A percentile compares a stretch with the other conserved stretches of the same genome.
Conservation (phyloP, 2,888 invertebrate species). For the Hydrotaea diabolus region DNA sequence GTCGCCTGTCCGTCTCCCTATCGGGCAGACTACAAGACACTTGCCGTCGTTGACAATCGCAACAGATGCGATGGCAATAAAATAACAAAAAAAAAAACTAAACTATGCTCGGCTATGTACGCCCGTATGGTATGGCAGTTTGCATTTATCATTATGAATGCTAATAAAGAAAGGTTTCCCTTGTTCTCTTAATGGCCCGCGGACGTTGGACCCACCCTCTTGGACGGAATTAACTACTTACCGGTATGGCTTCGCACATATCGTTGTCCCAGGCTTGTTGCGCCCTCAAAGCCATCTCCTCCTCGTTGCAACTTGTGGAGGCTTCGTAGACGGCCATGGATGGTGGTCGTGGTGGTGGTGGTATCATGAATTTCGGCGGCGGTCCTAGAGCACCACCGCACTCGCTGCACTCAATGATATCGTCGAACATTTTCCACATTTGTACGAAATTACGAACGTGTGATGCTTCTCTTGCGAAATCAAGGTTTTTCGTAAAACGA, state of each 20-base stretch:
- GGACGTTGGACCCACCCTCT: neutral
- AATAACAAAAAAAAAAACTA: too few relatives aligned
- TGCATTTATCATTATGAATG: conserved; percentile 34
- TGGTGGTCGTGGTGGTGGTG: conserved; percentile 80
- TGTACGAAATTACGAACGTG: conserved; percentile 62
- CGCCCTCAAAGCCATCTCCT: conserved; percentile 74
- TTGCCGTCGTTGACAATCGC: conserved; percentile 48
- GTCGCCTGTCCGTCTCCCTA: neutral
- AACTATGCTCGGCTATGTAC: neutral
- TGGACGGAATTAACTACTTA: conserved; percentile 71
- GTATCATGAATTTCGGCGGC: conserved; percentile 80
- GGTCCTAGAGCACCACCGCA: conserved; percentile 79
- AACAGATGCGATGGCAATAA: conserved; percentile 60
- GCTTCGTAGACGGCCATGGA: conserved; percentile 76
- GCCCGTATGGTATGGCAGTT: conserved; percentile 42
- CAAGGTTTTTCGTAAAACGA: conserved; percentile 45
- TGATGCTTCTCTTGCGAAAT: conserved; percentile 8
- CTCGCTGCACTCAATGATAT: conserved; percentile 80
- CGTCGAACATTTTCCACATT: conserved; percentile 81
- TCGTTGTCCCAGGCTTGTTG: conserved; percentile 79
- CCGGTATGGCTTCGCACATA: conserved; percentile 81
- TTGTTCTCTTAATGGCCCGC: neutral
- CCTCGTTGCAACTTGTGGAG: conserved; percentile 76
- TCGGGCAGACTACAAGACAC: neutral
- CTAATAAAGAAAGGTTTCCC: conserved; percentile 11